phyloP scores from a whole-genome alignment of 92 coral and sea anemone species.

The Isaurus tuberculatus region DNA sequence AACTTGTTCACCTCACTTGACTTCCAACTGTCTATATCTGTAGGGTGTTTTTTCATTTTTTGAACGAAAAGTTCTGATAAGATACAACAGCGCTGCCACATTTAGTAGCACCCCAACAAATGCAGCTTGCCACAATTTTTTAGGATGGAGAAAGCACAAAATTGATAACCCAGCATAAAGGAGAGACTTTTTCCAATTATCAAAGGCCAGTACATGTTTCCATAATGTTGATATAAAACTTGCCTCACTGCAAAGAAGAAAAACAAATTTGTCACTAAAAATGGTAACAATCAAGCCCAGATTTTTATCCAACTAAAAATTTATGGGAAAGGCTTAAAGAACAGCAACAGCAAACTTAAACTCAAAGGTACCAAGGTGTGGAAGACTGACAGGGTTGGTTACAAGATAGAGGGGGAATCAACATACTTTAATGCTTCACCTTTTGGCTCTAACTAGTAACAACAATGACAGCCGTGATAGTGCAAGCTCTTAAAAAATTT shows the following conservation, averaged over 20 bases:
- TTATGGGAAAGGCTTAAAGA: too few species aligned
- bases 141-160: slow-evolving; percentile 81
- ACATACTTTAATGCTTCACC: too few species aligned
- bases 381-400: too few species aligned
- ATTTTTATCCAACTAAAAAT: too few species aligned
- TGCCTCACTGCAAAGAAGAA: slow-evolving; percentile 67
- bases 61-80: slow-evolving; percentile 76
- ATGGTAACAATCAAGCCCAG: neutral
- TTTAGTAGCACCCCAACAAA: slow-evolving; percentile 83
- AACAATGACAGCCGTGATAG: too few species aligned
- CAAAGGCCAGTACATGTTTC: slow-evolving; percentile 81
- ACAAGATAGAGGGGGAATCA: too few species aligned
- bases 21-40: slow-evolving; percentile 88
- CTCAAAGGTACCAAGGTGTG: too few species aligned
- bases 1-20: slow-evolving; percentile 60
- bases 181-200: slow-evolving; percentile 91
- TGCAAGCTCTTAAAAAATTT: too few species aligned
- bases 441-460: too few species aligned
- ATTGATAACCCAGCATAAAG: slow-evolving; percentile 78
- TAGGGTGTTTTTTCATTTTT: slow-evolving; percentile 74
- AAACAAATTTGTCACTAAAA: neutral
- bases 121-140: slow-evolving; percentile 77
- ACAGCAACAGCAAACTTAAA: too few species aligned
- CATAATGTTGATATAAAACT: slow-evolving; percentile 74
- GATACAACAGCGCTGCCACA: slow-evolving; percentile 76